phyloP scores from a whole-genome alignment of 2,797 vertebrate species.

The Halcyon smyrnensis region DNA sequence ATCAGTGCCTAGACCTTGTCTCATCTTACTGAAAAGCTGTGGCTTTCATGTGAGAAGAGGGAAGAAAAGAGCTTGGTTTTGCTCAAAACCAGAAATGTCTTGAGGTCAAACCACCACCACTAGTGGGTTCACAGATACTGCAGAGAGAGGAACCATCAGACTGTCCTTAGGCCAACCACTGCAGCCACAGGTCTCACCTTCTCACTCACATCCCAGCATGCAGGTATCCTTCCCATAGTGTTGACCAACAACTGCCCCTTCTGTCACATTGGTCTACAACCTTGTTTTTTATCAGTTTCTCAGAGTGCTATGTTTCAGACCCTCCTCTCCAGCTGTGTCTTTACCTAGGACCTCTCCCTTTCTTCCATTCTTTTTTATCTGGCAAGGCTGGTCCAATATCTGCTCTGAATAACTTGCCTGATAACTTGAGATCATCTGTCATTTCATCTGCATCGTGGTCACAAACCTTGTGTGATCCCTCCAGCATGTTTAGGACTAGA shows the following conservation, averaged over 20 bases:
- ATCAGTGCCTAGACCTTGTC: not conserved
- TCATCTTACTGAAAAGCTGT: not conserved
- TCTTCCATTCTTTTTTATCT: accelerated
- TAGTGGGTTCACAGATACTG: accelerated
- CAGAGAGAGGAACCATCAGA: not conserved
- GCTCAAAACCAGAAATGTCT: not conserved
- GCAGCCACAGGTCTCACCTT: not conserved
- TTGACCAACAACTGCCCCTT: not conserved
- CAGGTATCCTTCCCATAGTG: not conserved
- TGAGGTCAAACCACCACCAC: not conserved
- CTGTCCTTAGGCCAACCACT: not conserved
- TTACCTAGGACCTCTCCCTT: not conserved
- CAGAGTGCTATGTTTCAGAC: not conserved
- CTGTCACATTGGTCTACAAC: not conserved
- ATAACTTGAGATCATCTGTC: not conserved
- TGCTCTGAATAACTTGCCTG: not conserved
- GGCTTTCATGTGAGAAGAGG: not conserved
- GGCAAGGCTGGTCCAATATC: not conserved
- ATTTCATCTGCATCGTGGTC: not conserved
- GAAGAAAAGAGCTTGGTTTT: not conserved
- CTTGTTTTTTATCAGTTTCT: not conserved
- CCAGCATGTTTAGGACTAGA: not conserved
- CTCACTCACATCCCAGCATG: not conserved
- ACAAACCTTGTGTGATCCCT: not conserved
- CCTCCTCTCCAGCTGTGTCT: not conserved